Percentiles rank a stretch among this genome's conserved stretches.
Evolutionary conservation across 2,113 vertebrate species (phyloP).

Genomic region (Varanus salvator): DNA sequence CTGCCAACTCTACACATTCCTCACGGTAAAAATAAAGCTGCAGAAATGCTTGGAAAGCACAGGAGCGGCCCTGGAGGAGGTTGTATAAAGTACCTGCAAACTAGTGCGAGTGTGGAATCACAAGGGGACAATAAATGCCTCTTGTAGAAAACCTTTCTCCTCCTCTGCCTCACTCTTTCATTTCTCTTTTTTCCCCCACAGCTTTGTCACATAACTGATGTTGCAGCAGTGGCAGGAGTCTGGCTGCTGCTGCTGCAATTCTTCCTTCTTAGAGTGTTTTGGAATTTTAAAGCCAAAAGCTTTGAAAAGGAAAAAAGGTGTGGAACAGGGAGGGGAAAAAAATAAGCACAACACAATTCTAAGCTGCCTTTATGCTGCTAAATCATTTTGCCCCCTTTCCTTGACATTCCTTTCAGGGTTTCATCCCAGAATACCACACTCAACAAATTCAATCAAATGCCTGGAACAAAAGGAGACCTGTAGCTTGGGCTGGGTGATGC

Average conservation of each 20-base stretch:
- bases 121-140: no score
- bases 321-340: no score
- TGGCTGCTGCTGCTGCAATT: not conserved
- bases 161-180: no score
- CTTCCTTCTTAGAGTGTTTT: not conserved
- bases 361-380: not conserved
- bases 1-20: no score
- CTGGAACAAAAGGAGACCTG: not conserved
- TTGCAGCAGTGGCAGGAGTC: not conserved
- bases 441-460: not conserved
- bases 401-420: not conserved
- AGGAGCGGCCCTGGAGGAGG: no score
- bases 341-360: not conserved
- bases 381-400: not conserved
- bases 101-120: no score
- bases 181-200: no score
- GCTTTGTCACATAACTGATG: no score
- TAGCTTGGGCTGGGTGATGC: not conserved
- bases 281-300: not conserved
- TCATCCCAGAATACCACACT: not conserved
- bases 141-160: no score
- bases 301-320: not conserved
- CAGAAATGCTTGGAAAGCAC: no score
- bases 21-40: no score
- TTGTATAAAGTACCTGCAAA: no score